Conservation (phyloP, 2,113 vertebrate species). For the Marcusenius ussheri region DNA sequence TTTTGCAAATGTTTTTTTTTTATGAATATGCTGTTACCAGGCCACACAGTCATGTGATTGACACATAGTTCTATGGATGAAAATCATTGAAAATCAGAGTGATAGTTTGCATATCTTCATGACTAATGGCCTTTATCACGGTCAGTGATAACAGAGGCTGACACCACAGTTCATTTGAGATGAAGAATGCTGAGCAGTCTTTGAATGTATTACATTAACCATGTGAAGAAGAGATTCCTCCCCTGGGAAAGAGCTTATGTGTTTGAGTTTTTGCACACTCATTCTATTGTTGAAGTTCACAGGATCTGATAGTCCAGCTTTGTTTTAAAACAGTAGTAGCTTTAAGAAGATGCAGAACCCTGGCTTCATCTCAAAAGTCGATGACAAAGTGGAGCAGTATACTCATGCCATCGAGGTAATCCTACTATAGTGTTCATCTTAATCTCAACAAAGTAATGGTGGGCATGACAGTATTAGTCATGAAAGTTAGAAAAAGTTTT, state of each 20-base stretch:
- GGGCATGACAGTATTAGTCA: background rate
- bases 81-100: background rate
- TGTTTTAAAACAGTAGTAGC: constrained; percentile 67
- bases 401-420: constrained; percentile 82
- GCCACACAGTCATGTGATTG: background rate
- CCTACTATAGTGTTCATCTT: too few relatives aligned
- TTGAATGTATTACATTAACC: background rate
- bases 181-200: background rate
- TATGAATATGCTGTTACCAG: background rate
- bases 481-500: background rate
- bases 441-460: background rate
- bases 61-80: background rate
- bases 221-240: background rate
- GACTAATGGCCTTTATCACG: background rate
- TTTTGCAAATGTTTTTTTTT: background rate
- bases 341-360: constrained; percentile 75
- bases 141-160: background rate
- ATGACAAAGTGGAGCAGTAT: constrained; percentile 81
- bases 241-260: background rate
- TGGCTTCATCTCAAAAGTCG: constrained; percentile 71
- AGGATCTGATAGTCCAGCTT: constrained; percentile 5
- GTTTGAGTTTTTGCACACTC: background rate
- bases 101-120: background rate
- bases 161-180: background rate
- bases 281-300: background rate